Evolutionary conservation across 2,888 invertebrate genomes (phyloP), one percentile per base, ranked within the genome.

Genomic region (Ochropleura plecta): DNA sequence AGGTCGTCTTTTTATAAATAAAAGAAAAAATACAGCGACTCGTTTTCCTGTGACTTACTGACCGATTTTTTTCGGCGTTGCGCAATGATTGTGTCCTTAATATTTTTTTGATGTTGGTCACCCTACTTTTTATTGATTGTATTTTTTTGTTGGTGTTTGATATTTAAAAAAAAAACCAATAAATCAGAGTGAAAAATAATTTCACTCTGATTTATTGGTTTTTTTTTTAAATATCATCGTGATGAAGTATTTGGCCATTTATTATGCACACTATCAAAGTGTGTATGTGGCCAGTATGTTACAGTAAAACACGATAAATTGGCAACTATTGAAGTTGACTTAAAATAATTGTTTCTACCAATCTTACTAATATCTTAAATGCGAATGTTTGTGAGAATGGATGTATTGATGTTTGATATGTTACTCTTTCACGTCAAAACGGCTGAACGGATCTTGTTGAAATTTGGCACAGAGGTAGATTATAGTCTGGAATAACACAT

Each of bases 1-100:
- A 86, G 91, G 90, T 88, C 90, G 88, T 79, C 81, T 77, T 82
- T 78, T 81, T 86, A 85, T 81, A 87, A 88, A 88, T 86, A 87
- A 86, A 88, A 88, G 81, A 83, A 84, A 78, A 51, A 70, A 73
- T 30, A 44, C 70, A 42, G 5, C 53, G 79, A 2, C 59, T 71
- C 77, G 71, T 72, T 84, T 77, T 78, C 79, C 86, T 73, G 84
- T 83, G 83, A 18, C 70, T 60, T 78, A 70, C 70, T 87, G 87
- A 83, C 86, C 87, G 84, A 86, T 83, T 79, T 86, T 80, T 81
- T 80, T 73, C n/a, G 44, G n/a, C 14, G 67, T 83, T 86, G 77
- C 70, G 82, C 79, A 83, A 82, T 63, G n/a, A 60, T 60, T 55
- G 40, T 63, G 80, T 70, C 79, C 81, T 84, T 59, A 70, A 68